Conservation (phyloP, 2,797 vertebrate species). For the Acropternis orthonyx region DNA sequence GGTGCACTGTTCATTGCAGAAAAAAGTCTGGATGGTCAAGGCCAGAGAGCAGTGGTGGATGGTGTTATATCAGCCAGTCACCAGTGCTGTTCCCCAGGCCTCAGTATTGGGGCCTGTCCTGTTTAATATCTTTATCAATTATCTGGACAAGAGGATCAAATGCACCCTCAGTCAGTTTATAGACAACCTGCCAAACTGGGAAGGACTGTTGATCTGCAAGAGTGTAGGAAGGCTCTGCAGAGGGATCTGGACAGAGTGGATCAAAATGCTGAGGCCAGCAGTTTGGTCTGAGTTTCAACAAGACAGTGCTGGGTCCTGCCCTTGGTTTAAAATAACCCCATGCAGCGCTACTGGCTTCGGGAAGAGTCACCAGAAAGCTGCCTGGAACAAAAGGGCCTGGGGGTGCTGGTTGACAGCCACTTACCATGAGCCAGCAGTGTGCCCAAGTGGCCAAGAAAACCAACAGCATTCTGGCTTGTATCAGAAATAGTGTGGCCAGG, state of each 20-base stretch:
- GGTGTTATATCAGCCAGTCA: background rate
- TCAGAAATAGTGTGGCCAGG: background rate
- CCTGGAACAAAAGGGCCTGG: background rate
- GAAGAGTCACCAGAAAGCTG: background rate
- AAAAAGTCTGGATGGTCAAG: background rate
- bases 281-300: background rate
- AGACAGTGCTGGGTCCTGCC: background rate
- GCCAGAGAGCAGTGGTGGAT: background rate
- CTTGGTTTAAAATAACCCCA: background rate
- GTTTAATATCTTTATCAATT: background rate
- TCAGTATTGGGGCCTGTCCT: background rate
- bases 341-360: background rate
- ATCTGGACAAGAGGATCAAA: background rate
- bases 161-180: background rate
- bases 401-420: background rate
- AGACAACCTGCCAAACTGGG: background rate
- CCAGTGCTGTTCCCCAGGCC: background rate
- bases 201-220: background rate
- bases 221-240: background rate
- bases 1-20: background rate
- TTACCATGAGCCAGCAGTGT: background rate
- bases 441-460: background rate
- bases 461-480: background rate
- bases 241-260: background rate
- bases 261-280: background rate